Evolutionary conservation across 92 coral and sea anemone genomes (phyloP).

Genomic region (Porites divaricata): DNA sequence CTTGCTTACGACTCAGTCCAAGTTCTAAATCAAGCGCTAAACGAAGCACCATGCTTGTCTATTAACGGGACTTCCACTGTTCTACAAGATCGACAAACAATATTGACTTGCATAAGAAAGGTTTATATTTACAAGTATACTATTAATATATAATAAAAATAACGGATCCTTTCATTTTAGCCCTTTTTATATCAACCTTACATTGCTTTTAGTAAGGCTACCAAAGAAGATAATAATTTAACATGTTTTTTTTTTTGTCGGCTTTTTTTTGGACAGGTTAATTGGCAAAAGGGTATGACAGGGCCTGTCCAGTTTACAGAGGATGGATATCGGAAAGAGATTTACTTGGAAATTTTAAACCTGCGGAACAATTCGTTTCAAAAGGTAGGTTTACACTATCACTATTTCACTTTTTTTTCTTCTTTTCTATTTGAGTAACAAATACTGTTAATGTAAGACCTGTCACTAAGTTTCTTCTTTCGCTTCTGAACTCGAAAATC

Average conservation of each 20-base stretch:
- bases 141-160: too few relatives aligned
- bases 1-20: constrained; percentile 34
- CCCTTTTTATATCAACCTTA: too few relatives aligned
- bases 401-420: background rate
- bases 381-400: constrained; percentile 31
- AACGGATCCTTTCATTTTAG: too few relatives aligned
- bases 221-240: too few relatives aligned
- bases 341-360: constrained; percentile 57
- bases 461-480: too few relatives aligned
- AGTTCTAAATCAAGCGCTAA: constrained; percentile 15
- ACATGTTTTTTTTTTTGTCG: too few relatives aligned
- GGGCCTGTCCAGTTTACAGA: constrained; percentile 62
- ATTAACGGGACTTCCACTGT: background rate
- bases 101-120: background rate
- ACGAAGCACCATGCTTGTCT: background rate
- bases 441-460: too few relatives aligned
- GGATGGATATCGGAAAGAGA: constrained; percentile 54
- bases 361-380: constrained; percentile 40
- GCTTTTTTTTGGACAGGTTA: too few relatives aligned
- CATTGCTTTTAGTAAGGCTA: too few relatives aligned
- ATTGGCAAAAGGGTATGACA: constrained; percentile 43
- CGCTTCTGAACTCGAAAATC: too few relatives aligned
- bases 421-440: background rate
- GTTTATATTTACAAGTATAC: background rate
- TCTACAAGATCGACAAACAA: background rate